A percentile compares a stretch with the other conserved stretches of the same genome.
Evolutionary conservation across 2,113 vertebrate species (phyloP).

Genomic region (Istiophorus platypterus): DNA sequence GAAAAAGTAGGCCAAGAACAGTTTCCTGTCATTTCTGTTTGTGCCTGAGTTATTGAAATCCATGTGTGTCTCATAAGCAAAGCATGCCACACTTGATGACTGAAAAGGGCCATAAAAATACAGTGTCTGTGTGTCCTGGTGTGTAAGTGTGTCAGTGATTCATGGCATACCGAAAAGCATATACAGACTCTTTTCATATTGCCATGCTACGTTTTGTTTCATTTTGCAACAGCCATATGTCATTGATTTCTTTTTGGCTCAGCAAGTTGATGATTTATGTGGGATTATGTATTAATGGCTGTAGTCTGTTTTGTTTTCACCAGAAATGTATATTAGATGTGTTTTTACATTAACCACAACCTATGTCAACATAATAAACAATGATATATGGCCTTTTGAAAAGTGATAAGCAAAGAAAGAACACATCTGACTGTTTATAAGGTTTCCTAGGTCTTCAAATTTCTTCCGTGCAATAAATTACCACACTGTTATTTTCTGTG

Average conservation of each 20-base stretch:
- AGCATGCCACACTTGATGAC: constrained; percentile 32
- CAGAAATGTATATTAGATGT: constrained; percentile 12
- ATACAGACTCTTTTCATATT: constrained; percentile 26
- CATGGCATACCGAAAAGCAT: constrained; percentile 48
- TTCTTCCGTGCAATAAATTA: not conserved
- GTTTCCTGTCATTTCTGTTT: constrained; percentile 49
- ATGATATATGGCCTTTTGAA: constrained; percentile 6
- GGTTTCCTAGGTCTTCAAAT: not conserved
- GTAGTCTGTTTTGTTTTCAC: constrained; percentile 2
- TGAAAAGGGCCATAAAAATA: constrained; percentile 34
- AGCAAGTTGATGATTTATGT: not conserved
- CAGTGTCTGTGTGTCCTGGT: constrained; percentile 24
- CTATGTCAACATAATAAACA: constrained; percentile 34
- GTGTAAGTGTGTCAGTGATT: constrained; percentile 35
- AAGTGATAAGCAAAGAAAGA: not conserved
- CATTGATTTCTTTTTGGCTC: not conserved
- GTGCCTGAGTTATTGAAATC: constrained; percentile 40
- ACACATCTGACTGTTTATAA: not conserved
- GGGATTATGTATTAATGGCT: not conserved
- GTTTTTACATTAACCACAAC: constrained; percentile 41
- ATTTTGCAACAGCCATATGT: not conserved
- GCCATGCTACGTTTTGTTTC: not conserved
- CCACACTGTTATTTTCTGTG: constrained; percentile 5
- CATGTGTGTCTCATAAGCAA: constrained; percentile 44
- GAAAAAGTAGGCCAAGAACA: constrained; percentile 65